Percentiles rank a stretch among this genome's conserved stretches.
Conservation (phyloP, 2,113 vertebrate species). For the Nannospalax galili region DNA sequence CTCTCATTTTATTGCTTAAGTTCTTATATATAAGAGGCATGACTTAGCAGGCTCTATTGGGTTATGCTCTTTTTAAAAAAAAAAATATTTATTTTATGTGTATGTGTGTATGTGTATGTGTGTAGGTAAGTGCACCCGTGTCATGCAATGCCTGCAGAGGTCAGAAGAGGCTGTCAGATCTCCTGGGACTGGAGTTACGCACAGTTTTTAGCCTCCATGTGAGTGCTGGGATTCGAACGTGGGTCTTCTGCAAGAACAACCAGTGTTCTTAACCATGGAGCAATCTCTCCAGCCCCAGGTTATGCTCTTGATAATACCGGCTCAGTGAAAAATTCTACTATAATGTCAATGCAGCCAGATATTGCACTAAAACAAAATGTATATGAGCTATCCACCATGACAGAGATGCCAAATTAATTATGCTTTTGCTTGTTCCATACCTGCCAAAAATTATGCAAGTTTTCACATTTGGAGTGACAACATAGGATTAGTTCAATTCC, state of each 20-base stretch:
- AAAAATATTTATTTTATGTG: no score
- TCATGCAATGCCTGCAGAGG: no score
- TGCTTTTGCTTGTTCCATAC: background rate
- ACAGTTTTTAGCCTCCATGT: no score
- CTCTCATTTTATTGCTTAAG: background rate
- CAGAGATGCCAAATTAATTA: background rate
- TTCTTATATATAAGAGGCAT: slow-evolving; percentile 17
- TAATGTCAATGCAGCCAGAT: background rate
- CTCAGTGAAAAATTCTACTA: background rate
- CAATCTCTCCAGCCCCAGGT: no score
- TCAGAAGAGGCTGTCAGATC: no score
- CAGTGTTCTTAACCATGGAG: no score
- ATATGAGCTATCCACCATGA: background rate
- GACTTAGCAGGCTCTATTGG: background rate
- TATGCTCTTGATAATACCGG: background rate
- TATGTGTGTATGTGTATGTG: no score
- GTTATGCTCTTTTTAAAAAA: background rate
- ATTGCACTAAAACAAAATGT: background rate
- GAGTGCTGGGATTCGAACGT: no score
- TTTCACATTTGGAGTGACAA: background rate
- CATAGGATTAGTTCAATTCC: background rate
- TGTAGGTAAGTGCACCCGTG: no score
- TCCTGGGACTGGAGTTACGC: no score
- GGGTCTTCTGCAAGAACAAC: no score
- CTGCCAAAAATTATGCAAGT: background rate